These are phyloP conservation scores for Lucifuga dentata DNA, from an alignment of 2,113 vertebrate species.

Conservation along the genomic window DNA sequence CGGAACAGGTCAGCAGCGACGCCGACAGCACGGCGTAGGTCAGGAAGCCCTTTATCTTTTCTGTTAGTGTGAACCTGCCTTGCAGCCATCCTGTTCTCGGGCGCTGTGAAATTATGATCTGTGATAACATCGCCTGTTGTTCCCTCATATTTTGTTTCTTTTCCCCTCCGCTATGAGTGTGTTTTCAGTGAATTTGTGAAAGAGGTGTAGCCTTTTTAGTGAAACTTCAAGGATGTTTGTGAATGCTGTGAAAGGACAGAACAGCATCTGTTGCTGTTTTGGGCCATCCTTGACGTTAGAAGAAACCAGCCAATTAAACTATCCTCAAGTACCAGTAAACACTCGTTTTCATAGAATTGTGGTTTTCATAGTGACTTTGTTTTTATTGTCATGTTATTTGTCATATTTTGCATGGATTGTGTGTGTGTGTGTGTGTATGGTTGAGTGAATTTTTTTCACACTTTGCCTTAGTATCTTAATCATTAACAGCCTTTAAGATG, in stretches of 20 bases:
- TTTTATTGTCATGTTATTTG: constrained; percentile 20
- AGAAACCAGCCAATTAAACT: constrained; percentile 14
- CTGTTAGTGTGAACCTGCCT: constrained; percentile 37
- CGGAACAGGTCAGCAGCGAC: background rate
- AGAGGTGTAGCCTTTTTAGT: background rate
- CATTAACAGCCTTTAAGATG: constrained; percentile 37
- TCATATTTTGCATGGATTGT: constrained; percentile 24
- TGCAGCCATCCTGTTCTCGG: constrained; percentile 28
- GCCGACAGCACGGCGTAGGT: constrained; percentile 13
- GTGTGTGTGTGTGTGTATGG: constrained; percentile 18
- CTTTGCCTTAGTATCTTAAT: constrained; percentile 36
- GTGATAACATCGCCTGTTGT: constrained; percentile 6
- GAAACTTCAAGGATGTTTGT: constrained; percentile 18
- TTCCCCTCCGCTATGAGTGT: background rate
- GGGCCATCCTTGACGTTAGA: constrained; percentile 9
- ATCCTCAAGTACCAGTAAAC: background rate
- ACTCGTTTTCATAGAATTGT: constrained; percentile 22
- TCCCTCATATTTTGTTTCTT: background rate
- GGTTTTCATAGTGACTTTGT: constrained; percentile 24
- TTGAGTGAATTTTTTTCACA: constrained; percentile 21
- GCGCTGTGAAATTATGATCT: constrained; percentile 22
- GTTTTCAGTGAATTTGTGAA: constrained; percentile 8
- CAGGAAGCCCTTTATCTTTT: constrained; percentile 4
- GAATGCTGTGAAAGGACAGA: constrained; percentile 26
- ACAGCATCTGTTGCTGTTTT: background rate